phyloP scores from a whole-genome alignment of 2,113 vertebrate species.

The Otus sunia region DNA sequence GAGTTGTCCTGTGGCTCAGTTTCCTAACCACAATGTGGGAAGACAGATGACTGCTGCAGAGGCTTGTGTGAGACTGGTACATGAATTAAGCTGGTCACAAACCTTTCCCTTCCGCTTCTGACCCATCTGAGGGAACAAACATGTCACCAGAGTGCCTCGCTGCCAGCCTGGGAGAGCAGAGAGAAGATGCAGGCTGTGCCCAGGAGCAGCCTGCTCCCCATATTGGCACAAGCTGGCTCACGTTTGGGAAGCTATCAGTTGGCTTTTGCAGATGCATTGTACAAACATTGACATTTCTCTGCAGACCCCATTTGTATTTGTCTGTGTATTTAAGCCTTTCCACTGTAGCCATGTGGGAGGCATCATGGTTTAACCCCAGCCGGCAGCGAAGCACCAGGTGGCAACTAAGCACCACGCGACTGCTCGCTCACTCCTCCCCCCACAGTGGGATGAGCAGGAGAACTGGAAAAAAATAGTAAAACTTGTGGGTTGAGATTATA shows the following conservation, averaged over 20 bases:
- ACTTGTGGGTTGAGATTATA: too few species aligned
- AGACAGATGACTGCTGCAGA: not conserved
- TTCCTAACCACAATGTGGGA: not conserved
- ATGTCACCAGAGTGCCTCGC: accelerated
- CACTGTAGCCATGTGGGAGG: not conserved
- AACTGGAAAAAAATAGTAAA: too few species aligned
- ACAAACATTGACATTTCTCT: not conserved
- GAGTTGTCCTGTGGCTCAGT: not conserved
- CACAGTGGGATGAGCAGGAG: too few species aligned
- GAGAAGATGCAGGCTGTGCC: not conserved
- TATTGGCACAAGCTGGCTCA: not conserved
- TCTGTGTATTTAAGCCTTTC: not conserved
- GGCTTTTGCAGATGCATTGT: not conserved
- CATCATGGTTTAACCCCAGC: too few species aligned
- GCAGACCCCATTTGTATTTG: not conserved
- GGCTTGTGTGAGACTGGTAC: not conserved
- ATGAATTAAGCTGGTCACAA: not conserved
- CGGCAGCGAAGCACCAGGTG: too few species aligned
- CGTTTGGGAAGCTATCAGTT: not conserved
- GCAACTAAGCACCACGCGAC: too few species aligned
- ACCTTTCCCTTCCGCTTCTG: not conserved
- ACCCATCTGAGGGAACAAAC: not conserved
- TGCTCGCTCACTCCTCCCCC: too few species aligned
- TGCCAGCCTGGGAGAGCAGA: not conserved
- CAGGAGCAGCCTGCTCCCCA: not conserved